Base-by-base conservation (phyloP, 2,888 invertebrate genomes). In the Rhorus exstirpatorius region DNA sequence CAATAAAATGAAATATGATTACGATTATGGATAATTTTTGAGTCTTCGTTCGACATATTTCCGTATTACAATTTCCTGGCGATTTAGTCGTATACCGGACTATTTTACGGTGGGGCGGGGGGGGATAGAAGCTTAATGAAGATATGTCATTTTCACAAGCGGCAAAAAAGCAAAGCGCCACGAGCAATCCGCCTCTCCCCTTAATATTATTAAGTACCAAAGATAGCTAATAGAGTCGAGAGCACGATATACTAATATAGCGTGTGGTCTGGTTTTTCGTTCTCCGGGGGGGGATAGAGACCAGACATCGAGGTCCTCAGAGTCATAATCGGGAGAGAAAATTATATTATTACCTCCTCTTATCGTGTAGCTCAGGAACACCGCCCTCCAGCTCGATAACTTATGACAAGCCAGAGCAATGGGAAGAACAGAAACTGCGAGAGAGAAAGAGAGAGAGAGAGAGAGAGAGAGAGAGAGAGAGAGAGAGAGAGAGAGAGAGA, bases 271-370 rank as follows among this genome's bases (percentile, higher is more conserved):
- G 83, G 81, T 77, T 81, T 38, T 83, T 60, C 44, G 55, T 68
- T 71, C 49, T n/a, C 49, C 12, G 38, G 35, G 19, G 60, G 38
- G 51, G 61, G 74, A 77, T 49, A 72, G 51, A 77, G 67, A 70
- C 83, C 81, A 80, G 80, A 79, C 58, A 63, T 51, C 75, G 67
- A 61, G 46, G 55, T 63, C 70, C 75, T 79, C 68, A 19, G 74
- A 74, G 63, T 76, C 26, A 72, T 76, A 83, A 72, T 79, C 75
- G 31, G 24, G 46, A 79, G 60, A 75, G 65, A 65, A 71, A 83
- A 76, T 72, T 83, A 68, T 71, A 83, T 83, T 83, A 83, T 79
- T 79, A 65, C 53, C 60, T 68, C n/a, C 44, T 65, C 79, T 82
- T 71, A 83, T 79, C 82, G 75, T 44, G 14, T 14, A 31, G n/a